phyloP scores from a whole-genome alignment of 2,888 invertebrate species.

The Anarsia innoxiella region DNA sequence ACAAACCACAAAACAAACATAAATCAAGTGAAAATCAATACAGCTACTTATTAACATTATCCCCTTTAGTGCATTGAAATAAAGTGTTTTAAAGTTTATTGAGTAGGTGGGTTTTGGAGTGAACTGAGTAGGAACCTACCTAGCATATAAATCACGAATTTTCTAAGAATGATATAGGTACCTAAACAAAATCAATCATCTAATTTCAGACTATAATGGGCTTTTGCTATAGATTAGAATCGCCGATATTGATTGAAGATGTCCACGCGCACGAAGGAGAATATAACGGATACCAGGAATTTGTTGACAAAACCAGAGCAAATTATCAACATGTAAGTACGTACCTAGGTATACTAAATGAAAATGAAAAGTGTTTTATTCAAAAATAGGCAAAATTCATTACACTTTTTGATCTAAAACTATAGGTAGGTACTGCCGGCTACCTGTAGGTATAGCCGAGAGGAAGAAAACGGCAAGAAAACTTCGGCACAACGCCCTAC shows the following conservation, averaged over 20 bases:
- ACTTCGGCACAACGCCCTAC: no score
- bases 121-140: no score
- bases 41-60: not conserved
- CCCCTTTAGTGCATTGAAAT: not conserved
- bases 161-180: not conserved
- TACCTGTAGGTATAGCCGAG: no score
- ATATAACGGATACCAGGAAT: not conserved
- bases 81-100: no score
- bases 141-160: no score
- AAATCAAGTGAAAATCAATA: no score
- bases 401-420: not conserved
- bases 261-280: not conserved
- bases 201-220: constrained; percentile 1
- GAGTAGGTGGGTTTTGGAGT: no score
- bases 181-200: not conserved
- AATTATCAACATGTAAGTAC: not conserved
- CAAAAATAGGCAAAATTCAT: no score
- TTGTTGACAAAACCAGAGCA: not conserved
- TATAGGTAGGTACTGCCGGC: not conserved
- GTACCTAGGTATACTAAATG: not conserved
- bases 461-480: no score
- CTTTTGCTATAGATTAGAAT: constrained; percentile 2
- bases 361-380: no score
- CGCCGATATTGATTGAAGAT: constrained; percentile 4
- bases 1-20: no score